Evolutionary conservation across 2,113 vertebrate genomes (phyloP).

Genomic region (Turnix velox): DNA sequence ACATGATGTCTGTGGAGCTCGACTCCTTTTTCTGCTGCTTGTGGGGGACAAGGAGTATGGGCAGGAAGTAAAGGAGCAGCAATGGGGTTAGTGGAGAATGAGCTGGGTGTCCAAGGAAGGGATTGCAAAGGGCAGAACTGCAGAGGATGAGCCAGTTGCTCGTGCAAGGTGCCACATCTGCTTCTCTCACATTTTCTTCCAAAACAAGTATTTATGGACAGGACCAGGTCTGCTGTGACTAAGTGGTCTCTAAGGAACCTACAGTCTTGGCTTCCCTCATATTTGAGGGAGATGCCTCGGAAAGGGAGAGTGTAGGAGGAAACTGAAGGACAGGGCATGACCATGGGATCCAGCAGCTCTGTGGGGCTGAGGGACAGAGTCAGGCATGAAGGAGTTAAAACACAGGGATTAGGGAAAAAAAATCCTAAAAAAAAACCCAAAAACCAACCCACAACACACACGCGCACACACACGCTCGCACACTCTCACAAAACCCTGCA

Average conservation of each 20-base stretch:
- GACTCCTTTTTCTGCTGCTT: neutral
- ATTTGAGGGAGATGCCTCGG: neutral
- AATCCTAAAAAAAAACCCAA: constrained; percentile 13
- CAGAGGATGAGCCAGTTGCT: neutral
- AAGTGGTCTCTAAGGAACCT: neutral
- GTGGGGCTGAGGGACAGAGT: neutral
- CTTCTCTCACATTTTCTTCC: neutral
- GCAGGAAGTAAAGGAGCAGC: neutral
- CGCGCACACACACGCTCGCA: neutral
- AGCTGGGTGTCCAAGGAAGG: neutral
- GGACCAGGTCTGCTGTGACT: neutral
- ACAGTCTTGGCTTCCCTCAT: neutral
- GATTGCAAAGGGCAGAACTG: neutral
- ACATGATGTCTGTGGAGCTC: accelerated
- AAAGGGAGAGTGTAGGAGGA: neutral
- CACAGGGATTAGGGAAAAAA: constrained; percentile 42
- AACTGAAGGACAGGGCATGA: neutral
- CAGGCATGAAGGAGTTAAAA: constrained; percentile 46
- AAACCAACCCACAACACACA: neutral
- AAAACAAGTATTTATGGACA: neutral
- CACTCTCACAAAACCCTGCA: constrained; percentile 71
- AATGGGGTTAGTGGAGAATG: accelerated
- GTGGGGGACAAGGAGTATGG: neutral
- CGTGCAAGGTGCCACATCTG: neutral
- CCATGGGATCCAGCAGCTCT: neutral